Conservation (phyloP, 2,113 vertebrate species). For the Gnathonemus echidnorhynchus region DNA sequence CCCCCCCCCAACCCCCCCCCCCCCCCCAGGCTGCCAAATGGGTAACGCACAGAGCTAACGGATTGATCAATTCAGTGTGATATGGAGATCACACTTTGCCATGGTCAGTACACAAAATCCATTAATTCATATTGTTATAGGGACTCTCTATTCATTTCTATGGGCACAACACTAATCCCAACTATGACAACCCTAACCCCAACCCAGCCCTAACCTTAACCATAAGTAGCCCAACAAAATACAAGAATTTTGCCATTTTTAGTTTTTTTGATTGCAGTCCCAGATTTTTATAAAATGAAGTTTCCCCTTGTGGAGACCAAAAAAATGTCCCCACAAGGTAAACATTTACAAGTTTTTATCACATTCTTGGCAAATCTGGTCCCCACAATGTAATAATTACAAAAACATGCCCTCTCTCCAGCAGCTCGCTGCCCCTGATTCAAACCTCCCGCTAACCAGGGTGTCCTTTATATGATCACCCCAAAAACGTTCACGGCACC, state of each 20-base stretch:
- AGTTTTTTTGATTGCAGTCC: not conserved
- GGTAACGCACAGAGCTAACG: slow-evolving; percentile 20
- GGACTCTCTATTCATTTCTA: not conserved
- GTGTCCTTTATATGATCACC: not conserved
- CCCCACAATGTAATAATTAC: not conserved
- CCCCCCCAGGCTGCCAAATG: no score
- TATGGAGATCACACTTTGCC: slow-evolving; percentile 36
- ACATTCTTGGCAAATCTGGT: not conserved
- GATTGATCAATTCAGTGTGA: slow-evolving; percentile 46
- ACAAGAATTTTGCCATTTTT: not conserved
- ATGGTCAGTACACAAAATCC: slow-evolving; percentile 5
- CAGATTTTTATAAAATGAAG: not conserved
- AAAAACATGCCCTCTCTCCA: not conserved
- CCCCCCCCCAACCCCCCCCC: not conserved
- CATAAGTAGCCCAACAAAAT: not conserved
- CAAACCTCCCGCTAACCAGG: not conserved
- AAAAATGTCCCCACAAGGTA: not conserved
- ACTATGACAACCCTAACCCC: not conserved
- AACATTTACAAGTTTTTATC: not conserved
- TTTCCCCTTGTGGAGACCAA: not conserved
- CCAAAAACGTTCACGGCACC: slow-evolving; percentile 31
- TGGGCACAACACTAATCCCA: not conserved
- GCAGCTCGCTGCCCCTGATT: not conserved
- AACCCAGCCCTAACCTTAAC: not conserved
- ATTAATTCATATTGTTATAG: not conserved